Evolutionary conservation across 2,797 vertebrate species (phyloP), one percentile per base, ranked within the genome.

Genomic region (Leuciscus waleckii): DNA sequence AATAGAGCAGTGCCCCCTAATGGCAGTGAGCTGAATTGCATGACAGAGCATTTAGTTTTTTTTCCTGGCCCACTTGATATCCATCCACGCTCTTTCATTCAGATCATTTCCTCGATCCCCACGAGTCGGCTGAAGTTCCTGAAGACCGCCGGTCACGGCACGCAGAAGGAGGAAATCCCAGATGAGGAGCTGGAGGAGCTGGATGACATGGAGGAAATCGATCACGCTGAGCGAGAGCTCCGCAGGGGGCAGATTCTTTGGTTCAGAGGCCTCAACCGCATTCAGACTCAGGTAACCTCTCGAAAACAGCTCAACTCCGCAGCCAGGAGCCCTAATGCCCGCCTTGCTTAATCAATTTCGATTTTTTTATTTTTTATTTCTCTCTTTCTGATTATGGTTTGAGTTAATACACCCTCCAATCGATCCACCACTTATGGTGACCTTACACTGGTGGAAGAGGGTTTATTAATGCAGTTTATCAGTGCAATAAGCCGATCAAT

Each of bases 201-300:
- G 86, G 98, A 99, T 1, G 98, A 99, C 70, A 96, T 96, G 86
- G 98, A 99, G 0, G 98, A 99, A 92, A 99, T 99, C 0, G 98
- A 99, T 93, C 98, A 99, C 2, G 98, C 98, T 0, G 98, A 99
- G 90, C 95, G 98, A 67, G 98, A 99, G 92, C 93, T 99, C 23
- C 97, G 98, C 74, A 97, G 98, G 58, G 98, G 98, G 87, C 98
- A 99, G 94, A 99, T 99, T 93, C 96, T 99, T 91, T 99, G 98
- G 98, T 99, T 99, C 97, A 95, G 98, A 93, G 98, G 98, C 90
- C 97, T 99, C 91, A 99, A 99, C 95, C 96, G 98, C 93, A 99
- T 99, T 94, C 98, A 99, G 90, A 99, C 98, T 90, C 98, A 99
- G 98, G 98, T 99, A 98, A 96, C 91, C 88, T 91, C 84, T 92